These are phyloP conservation scores for Forbesichthys agassizii DNA, from an alignment of 2,113 vertebrate genomes.

Conservation along the genomic window DNA sequence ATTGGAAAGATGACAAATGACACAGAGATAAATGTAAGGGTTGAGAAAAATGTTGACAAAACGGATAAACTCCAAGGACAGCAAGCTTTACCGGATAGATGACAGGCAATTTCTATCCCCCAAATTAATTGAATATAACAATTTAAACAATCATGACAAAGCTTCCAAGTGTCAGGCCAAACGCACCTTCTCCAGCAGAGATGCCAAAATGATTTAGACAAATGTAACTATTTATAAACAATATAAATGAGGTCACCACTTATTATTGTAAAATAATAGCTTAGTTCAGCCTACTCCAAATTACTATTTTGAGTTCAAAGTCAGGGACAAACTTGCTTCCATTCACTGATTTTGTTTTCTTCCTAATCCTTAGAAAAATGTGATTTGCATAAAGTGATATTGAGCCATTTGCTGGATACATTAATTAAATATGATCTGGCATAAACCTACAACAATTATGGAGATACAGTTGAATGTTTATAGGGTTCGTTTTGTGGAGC, in stretches of 20 bases:
- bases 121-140: constrained; percentile 3
- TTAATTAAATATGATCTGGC: too few relatives aligned
- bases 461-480: neutral
- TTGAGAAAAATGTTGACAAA: constrained; percentile 4
- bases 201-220: neutral
- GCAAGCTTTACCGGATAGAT: constrained; percentile 5
- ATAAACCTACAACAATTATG: neutral
- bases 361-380: neutral
- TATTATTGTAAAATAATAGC: too few relatives aligned
- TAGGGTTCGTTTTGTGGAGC: neutral
- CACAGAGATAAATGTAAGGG: neutral
- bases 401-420: neutral
- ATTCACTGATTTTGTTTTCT: neutral
- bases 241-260: neutral
- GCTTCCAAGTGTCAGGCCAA: neutral
- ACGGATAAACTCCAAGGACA: constrained; percentile 32
- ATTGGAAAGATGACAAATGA: constrained; percentile 15
- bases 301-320: too few relatives aligned
- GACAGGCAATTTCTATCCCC: neutral
- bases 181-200: neutral
- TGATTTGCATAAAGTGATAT: too few relatives aligned
- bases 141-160: constrained; percentile 11
- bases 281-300: too few relatives aligned
- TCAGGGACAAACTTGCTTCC: neutral
- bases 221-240: neutral